phyloP scores from a whole-genome alignment of 2,888 invertebrate species.

The Phortica okadai region DNA sequence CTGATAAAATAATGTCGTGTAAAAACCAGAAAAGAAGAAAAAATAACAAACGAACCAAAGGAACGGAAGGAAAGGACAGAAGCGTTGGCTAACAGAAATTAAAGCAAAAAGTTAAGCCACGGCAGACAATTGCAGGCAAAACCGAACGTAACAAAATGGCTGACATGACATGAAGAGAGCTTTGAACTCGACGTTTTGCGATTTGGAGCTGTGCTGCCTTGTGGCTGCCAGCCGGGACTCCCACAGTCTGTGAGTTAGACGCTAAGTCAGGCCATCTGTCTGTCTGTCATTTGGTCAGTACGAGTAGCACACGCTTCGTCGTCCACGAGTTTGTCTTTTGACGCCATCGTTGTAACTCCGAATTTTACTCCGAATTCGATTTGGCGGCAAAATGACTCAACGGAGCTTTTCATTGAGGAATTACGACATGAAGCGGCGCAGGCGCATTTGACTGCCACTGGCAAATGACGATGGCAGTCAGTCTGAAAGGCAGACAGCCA shows the following conservation, averaged over 20 bases:
- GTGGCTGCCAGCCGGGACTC: not conserved
- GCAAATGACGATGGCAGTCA: slow-evolving; percentile 20
- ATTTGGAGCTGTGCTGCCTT: slow-evolving; percentile 22
- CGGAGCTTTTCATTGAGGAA: slow-evolving; percentile 67
- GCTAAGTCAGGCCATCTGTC: too few relatives aligned
- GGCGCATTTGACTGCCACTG: slow-evolving; percentile 44
- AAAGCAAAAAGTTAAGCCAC: slow-evolving; percentile 59
- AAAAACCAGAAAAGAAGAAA: slow-evolving; percentile 18
- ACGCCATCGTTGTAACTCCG: not conserved
- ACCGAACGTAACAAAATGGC: slow-evolving; percentile 30
- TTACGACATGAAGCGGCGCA: slow-evolving; percentile 26
- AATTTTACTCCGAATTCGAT: slow-evolving; percentile 24
- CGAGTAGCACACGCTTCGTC: too few relatives aligned
- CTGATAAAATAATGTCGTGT: not conserved
- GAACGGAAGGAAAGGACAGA: not conserved
- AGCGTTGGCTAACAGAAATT: slow-evolving; percentile 2
- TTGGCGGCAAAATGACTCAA: slow-evolving; percentile 53
- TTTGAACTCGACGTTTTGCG: slow-evolving; percentile 20
- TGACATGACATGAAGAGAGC: slow-evolving; percentile 45
- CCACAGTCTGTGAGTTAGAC: not conserved
- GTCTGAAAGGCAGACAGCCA: slow-evolving; percentile 12
- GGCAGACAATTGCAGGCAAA: slow-evolving; percentile 60
- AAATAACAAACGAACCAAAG: not conserved
- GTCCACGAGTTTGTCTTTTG: not conserved
- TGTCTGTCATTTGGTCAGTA: too few relatives aligned